phyloP scores from a whole-genome alignment of 2,888 invertebrate species.

The Cephus nigrinus region DNA sequence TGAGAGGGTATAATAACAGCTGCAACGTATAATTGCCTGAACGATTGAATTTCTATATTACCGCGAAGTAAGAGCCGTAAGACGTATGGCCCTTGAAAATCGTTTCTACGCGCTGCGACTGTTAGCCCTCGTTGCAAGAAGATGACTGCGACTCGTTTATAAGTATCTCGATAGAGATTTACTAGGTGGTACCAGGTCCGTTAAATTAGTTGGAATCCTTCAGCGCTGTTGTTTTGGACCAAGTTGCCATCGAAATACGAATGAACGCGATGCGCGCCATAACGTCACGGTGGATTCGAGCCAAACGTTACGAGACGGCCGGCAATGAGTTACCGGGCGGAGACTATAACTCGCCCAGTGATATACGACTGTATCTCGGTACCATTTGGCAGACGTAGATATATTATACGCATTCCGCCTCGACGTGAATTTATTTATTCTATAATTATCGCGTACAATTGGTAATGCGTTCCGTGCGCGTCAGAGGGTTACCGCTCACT shows the following conservation, averaged over 20 bases:
- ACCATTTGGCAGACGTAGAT: conserved; percentile 67
- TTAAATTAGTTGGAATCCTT: background rate
- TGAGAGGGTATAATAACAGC: conserved; percentile 57
- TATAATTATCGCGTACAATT: conserved; percentile 65
- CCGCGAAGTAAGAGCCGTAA: conserved; percentile 42
- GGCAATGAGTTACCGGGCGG: conserved; percentile 64
- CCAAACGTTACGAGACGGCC: conserved; percentile 50
- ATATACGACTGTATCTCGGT: conserved; percentile 66
- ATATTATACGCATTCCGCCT: conserved; percentile 63
- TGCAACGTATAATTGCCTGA: conserved; percentile 62
- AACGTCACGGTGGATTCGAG: conserved; percentile 57
- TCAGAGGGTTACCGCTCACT: conserved; percentile 6
- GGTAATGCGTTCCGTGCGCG: conserved; percentile 42
- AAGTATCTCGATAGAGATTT: background rate
- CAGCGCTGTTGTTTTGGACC: background rate
- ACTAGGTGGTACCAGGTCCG: background rate
- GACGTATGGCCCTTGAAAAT: conserved; percentile 27
- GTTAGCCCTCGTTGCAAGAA: conserved; percentile 4
- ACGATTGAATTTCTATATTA: conserved; percentile 65
- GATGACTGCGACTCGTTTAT: background rate
- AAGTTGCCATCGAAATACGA: background rate
- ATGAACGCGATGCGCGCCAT: conserved; percentile 45
- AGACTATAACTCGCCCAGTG: conserved; percentile 64
- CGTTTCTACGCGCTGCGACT: conserved; percentile 25
- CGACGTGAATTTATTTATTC: conserved; percentile 66